phyloP scores from a whole-genome alignment of 1,140 invertebrate genomes.

The Cyclargus thomasi region DNA sequence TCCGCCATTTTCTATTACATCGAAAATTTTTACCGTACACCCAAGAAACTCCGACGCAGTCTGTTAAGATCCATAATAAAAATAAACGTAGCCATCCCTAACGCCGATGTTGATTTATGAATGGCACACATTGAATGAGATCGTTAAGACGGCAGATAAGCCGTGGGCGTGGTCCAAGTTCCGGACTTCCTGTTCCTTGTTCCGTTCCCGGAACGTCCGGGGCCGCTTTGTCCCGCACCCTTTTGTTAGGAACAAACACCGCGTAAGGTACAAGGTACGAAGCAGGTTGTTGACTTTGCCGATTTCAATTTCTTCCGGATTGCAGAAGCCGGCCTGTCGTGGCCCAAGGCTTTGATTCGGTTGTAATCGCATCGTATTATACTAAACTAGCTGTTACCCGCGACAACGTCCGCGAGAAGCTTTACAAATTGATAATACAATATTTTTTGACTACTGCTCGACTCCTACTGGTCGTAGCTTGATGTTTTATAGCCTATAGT shows the following conservation, averaged over 20 bases:
- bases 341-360: no score
- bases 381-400: no score
- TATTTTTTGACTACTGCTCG: no score
- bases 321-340: not conserved
- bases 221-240: not conserved
- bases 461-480: no score
- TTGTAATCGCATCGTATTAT: no score
- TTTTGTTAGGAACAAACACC: not conserved
- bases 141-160: not conserved
- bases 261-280: not conserved
- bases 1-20: no score
- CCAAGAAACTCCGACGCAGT: no score
- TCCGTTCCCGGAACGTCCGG: not conserved
- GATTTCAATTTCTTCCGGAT: not conserved
- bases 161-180: not conserved
- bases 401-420: no score
- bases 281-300: not conserved
- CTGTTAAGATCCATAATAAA: not conserved
- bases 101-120: not conserved
- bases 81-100: not conserved
- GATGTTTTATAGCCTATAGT: no score
- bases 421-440: no score
- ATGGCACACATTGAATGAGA: not conserved
- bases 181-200: conserved; percentile 2
- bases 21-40: no score